Evolutionary conservation across 53 echinoderm and acorn worm genomes (phyloP), one percentile per base, ranked within the genome.

Genomic region (Astropecten irregularis): DNA sequence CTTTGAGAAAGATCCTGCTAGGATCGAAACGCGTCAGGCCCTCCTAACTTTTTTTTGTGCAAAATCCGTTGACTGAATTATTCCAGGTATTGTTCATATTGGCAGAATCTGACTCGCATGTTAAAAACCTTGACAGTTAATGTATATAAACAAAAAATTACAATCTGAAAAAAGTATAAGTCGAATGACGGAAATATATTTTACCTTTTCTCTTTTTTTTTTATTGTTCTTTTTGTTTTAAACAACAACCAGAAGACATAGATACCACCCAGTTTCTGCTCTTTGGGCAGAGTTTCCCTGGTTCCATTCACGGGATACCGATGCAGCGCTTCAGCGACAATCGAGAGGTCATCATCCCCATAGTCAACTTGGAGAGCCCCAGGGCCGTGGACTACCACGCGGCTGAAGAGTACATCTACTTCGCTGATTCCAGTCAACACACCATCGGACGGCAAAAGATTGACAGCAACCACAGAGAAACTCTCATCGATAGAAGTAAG

Each of bases 231-330:
- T n/a, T n/a, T n/a, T n/a, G n/a, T n/a, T n/a, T n/a, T n/a, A n/a
- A n/a, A n/a, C n/a, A n/a, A n/a, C n/a, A 34, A 52, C 16, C 89
- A 96, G 96, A 89, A 73, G 67, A 86, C 61, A 23, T 38, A 23
- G 81, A 82, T 68, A 76, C 42, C 5, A 39, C 79, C 21, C 87
- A 57, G 21, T 96, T 96, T 69, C 87, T 96, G 55, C 62, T 96
- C 47, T 96, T 87, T 29, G 93, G 97, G 27, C 93, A 93, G 71
- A 90, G 93, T 10, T 87, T 89, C 71, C 97, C 97, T 14, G 93
- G 97, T 38, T 91, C 93, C 13, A 86, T 96, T 32, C 87, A 85
- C 46, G 97, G 92, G 35, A 93, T 96, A 68, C 90, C 96, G 2
- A 65, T 96, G 29, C 60, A 63, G 9, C 38, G 36, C 1, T 68